A percentile compares a stretch with the other conserved stretches of the same genome.
Conservation (phyloP, 2,888 invertebrate species). For the Bimastos eiseni region DNA sequence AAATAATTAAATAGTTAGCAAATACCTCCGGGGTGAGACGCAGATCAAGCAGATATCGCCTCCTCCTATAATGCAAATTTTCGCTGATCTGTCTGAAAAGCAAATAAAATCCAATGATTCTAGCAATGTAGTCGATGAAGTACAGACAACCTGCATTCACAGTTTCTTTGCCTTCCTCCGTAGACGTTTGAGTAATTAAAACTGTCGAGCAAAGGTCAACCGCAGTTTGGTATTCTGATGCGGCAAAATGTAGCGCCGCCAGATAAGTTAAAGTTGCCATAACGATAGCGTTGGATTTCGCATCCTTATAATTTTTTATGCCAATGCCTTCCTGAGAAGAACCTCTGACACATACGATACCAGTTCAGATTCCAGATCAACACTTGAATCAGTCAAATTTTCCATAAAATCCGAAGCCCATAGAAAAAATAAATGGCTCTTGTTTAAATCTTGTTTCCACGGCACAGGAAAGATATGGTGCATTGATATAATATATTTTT, state of each 20-base stretch:
- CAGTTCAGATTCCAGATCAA: background rate
- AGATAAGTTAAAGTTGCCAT: background rate
- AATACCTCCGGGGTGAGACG: no score
- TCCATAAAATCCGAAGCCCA: background rate
- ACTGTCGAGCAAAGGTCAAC: background rate
- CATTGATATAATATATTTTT: background rate
- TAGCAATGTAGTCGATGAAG: no score
- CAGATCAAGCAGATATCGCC: no score
- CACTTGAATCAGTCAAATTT: background rate
- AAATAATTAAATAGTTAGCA: no score
- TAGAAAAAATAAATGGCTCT: background rate
- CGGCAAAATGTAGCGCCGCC: background rate
- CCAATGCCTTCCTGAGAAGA: background rate
- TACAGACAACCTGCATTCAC: no score
- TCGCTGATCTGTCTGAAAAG: no score
- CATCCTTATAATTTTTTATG: background rate
- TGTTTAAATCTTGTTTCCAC: background rate
- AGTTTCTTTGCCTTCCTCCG: no score
- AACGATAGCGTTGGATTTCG: background rate
- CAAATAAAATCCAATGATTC: no score
- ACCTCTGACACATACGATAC: background rate
- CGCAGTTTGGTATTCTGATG: background rate
- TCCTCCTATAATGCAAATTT: no score
- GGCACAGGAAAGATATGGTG: background rate
- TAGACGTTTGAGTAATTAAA: no score